Conservation (phyloP, 1,140 invertebrate genomes). For the Eriosoma lanigerum region DNA sequence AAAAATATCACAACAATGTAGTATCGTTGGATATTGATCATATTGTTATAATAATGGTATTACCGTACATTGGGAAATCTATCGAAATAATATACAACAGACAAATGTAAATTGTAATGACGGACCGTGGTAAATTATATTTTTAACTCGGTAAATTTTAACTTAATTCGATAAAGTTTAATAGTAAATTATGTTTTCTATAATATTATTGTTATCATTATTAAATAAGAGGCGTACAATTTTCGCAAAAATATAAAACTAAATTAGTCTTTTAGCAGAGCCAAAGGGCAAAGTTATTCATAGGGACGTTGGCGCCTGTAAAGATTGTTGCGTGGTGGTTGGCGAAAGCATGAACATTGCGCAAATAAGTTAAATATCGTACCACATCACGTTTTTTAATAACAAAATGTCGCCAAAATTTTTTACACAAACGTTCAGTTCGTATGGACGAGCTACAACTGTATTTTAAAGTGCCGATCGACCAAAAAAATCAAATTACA, state of each 20-base stretch:
- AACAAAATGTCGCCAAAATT: constrained; percentile 13
- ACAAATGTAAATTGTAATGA: too few relatives aligned
- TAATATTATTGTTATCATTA: neutral
- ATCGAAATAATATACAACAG: too few relatives aligned
- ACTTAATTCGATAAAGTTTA: too few relatives aligned
- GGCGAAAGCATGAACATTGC: neutral
- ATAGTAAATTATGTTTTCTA: too few relatives aligned
- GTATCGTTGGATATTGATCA: too few relatives aligned
- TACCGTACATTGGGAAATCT: too few relatives aligned
- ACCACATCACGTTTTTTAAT: neutral
- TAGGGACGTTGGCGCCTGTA: neutral
- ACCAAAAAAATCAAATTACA: neutral
- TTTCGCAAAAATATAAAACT: neutral
- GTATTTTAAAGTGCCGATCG: neutral
- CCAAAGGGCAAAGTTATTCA: constrained; percentile 1
- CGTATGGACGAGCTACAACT: neutral
- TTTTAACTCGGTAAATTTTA: too few relatives aligned
- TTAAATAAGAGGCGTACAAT: neutral
- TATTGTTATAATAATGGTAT: too few relatives aligned
- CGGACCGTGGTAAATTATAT: too few relatives aligned
- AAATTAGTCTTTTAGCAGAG: neutral
- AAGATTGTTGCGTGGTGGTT: too few relatives aligned
- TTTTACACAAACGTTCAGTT: neutral
- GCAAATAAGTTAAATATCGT: neutral
- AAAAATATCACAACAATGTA: too few relatives aligned